phyloP scores from a whole-genome alignment of 2,888 invertebrate species.

The Rhamphomyia laevipes region DNA sequence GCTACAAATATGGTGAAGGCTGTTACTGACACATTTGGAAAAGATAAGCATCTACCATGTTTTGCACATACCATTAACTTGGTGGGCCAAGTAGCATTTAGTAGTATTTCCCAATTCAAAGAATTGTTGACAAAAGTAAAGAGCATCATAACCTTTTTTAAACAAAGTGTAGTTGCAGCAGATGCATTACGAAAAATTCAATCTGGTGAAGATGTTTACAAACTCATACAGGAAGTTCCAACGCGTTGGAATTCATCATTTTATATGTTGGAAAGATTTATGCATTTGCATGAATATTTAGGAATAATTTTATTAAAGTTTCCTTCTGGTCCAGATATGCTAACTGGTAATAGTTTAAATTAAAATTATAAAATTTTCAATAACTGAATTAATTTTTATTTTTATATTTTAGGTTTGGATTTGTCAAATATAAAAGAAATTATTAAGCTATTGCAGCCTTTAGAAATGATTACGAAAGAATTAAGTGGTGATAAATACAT shows the following conservation, averaged over 20 bases:
- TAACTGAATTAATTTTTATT: too few species aligned
- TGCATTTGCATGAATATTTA: too few species aligned
- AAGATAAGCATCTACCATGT: slow-evolving; percentile 15
- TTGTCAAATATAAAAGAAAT: too few species aligned
- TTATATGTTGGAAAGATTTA: slow-evolving; percentile 18
- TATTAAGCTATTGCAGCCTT: too few species aligned
- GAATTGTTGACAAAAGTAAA: slow-evolving; percentile 15
- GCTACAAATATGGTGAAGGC: slow-evolving; percentile 17
- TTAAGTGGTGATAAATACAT: too few species aligned
- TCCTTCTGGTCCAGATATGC: too few species aligned
- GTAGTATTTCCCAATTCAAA: slow-evolving; percentile 2
- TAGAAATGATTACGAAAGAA: too few species aligned
- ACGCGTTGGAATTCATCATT: slow-evolving; percentile 19
- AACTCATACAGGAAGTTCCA: slow-evolving; percentile 15
- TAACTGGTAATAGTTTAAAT: too few species aligned
- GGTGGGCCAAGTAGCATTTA: too few species aligned
- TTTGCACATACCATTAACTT: slow-evolving; percentile 17
- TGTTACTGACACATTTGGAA: slow-evolving; percentile 13
- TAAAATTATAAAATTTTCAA: too few species aligned
- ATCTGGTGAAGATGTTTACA: background rate
- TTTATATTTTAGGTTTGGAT: too few species aligned
- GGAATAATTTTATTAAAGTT: too few species aligned
- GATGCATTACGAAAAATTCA: slow-evolving; percentile 11
- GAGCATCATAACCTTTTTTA: slow-evolving; percentile 17
- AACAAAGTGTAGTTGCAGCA: slow-evolving; percentile 13